Base-by-base conservation (phyloP, 1,140 invertebrate species). In the Saxidomus purpurata region DNA sequence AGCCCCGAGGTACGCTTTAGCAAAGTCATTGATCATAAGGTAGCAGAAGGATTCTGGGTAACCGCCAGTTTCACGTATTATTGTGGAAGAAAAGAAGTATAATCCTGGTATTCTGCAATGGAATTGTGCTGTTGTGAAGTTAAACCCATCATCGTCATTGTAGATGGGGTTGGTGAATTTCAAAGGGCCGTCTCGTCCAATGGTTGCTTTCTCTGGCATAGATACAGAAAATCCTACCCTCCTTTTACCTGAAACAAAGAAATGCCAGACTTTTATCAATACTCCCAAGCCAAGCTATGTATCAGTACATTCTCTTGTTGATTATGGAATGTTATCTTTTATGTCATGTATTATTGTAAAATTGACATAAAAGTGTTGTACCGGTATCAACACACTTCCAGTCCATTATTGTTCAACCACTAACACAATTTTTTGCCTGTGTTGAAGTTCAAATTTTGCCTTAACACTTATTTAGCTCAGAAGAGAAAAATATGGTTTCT, bases 1-100 rank as follows among this genome's bases (percentile, higher is more conserved):
- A 1, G 31, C 67, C 19, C 67, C 67, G 3, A 71, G 67, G 36
- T 71, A 71, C 6, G 67, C 67, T n/a, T 38, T n/a, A 4, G 67
- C 67, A 38, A 38, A 38, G 11, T 31, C 67, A 17, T 71, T 71
- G 31, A 71, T 71, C 67, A 71, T 71, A 34, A 71, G 36, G 17
- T 71, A 71, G 22, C 67, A 71, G 67, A 71, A 71, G 31, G 67
- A 71, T 40, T 71, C 67, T 40, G 67, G 67, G 36, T 71, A 71
- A 71, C 67, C 67, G 4, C 67, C 67, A 34, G 67, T 34, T 71
- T 38, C 67, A 34, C 67, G 31, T 71, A 71, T 38, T 71, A 71
- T n/a, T 38, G 67, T 71, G 1, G 67, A 71, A 15, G 67, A 40
- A 40, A 71, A 71, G 67, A 71, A 71, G 17, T 71, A 71, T n/a